Evolutionary conservation across 2,113 vertebrate species (phyloP), one percentile per base, ranked within the genome.

Genomic region (Phylloscopus whistleri): DNA sequence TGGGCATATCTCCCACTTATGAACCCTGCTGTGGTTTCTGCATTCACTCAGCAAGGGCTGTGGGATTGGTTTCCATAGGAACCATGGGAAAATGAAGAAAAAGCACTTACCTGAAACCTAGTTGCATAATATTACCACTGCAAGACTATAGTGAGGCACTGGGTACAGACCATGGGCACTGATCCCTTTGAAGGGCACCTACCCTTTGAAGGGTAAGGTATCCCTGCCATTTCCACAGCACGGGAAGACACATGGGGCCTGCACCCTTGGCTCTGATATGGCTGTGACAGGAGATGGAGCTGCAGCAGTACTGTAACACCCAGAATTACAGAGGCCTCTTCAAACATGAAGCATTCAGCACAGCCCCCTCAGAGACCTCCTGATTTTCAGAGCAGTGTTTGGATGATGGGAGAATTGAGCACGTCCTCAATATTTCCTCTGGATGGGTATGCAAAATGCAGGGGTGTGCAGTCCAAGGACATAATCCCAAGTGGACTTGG

Each of bases 41-140:
- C 2, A 1, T 58, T 85, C 68, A 22, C 76, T 55, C 1, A 0
- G 30, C 33, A 92, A 78, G 23, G 26, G 12, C 28, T 86, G 41
- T 64, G 68, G 75, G 60, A 86, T 74, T 52, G 7, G 79, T 92
- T 95, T 83, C 92, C 83, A 90, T 88, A 80, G 96, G 30, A 94
- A 94, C 83, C 28, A 56, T 31, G 28, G 81, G 41, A 26, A 88
- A 90, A 90, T 1, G 8, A 55, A 74, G 26, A 31, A 43, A 86
- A 88, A 81, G 27, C 0, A 2, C 31, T 44, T 82, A 87, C 55
- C 70, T 90, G 78, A 87, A 91, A 82, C 10, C 4, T 12, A 41
- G 22, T 10, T 76, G 24, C 24, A n/a, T 64, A 66, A 41, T 78
- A 82, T 76, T 83, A 44, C 15, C 12, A 6, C 24, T 30, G 19